Percentiles rank a stretch among this genome's conserved stretches.
These are phyloP conservation scores for Lasiommata megera DNA, from an alignment of 2,888 invertebrate genomes.

Conservation along the genomic window DNA sequence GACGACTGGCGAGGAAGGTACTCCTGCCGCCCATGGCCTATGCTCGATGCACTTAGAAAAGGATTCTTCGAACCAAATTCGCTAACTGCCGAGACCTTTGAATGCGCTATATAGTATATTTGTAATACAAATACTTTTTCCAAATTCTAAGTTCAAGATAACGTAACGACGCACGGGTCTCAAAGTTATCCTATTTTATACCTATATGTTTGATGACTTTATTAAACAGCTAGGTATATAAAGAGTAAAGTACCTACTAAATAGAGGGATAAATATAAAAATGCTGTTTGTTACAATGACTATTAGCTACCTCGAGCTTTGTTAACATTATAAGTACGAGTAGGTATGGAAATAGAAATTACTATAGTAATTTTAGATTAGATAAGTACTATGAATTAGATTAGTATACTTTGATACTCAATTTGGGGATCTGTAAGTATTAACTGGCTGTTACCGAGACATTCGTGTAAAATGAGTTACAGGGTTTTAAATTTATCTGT, in stretches of 20 bases:
- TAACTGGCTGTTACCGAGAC: neutral
- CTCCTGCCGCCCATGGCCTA: slow-evolving; percentile 85
- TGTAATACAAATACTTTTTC: neutral
- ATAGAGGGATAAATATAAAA: too few relatives aligned
- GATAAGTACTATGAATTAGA: neutral
- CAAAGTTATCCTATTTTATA: too few relatives aligned
- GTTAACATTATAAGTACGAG: slow-evolving; percentile 20
- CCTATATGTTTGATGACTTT: neutral
- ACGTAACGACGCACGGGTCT: neutral
- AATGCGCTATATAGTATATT: slow-evolving; percentile 8
- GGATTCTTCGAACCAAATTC: slow-evolving; percentile 58
- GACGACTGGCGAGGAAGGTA: slow-evolving; percentile 88
- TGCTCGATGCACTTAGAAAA: slow-evolving; percentile 82
- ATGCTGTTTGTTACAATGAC: neutral
- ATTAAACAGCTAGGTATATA: neutral
- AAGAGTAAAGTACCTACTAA: too few relatives aligned
- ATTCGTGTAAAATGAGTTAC: neutral
- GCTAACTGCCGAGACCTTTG: slow-evolving; percentile 36
- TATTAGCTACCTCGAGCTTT: slow-evolving; percentile 24
- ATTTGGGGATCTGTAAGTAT: slow-evolving; percentile 5
- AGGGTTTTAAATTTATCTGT: too few relatives aligned
- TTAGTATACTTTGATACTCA: slow-evolving; percentile 6
- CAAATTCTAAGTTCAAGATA: neutral
- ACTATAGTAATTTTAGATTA: neutral
- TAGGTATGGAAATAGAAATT: slow-evolving; percentile 1